phyloP scores from a whole-genome alignment of 2,888 invertebrate genomes.

The Podabrus alpinus region DNA sequence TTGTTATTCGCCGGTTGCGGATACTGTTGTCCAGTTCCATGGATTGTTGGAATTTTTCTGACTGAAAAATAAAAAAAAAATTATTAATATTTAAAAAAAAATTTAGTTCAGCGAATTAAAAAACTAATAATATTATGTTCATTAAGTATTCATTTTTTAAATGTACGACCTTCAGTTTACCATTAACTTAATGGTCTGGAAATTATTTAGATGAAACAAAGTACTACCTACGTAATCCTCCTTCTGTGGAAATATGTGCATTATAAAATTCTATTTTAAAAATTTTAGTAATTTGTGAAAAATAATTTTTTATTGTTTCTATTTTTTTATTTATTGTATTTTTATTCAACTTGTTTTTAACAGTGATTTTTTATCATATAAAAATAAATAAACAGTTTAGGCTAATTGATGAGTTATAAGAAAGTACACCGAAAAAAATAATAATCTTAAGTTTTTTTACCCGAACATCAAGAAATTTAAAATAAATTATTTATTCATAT shows the following conservation, averaged over 20 bases:
- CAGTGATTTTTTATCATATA: no score
- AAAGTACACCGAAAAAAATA: no score
- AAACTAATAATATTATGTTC: not conserved
- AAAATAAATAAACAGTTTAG: no score
- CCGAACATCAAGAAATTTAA: no score
- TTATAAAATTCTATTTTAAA: not conserved
- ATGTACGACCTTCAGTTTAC: not conserved
- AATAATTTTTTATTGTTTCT: no score
- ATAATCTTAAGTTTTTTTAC: no score
- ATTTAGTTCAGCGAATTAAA: not conserved
- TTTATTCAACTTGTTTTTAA: no score
- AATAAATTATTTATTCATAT: no score
- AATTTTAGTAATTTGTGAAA: not conserved
- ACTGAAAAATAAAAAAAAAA: constrained; percentile 53
- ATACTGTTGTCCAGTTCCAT: constrained; percentile 69
- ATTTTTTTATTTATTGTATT: no score
- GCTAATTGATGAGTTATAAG: no score
- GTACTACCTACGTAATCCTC: not conserved
- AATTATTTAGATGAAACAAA: not conserved
- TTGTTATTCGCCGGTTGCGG: constrained; percentile 69
- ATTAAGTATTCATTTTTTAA: not conserved
- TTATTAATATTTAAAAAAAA: not conserved
- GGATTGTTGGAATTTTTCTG: constrained; percentile 66
- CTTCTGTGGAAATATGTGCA: not conserved
- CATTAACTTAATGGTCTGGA: not conserved